Percentiles rank a stretch among this genome's conserved stretches.
Evolutionary conservation across 2,888 invertebrate species (phyloP).

Genomic region (Lobophora halterata): DNA sequence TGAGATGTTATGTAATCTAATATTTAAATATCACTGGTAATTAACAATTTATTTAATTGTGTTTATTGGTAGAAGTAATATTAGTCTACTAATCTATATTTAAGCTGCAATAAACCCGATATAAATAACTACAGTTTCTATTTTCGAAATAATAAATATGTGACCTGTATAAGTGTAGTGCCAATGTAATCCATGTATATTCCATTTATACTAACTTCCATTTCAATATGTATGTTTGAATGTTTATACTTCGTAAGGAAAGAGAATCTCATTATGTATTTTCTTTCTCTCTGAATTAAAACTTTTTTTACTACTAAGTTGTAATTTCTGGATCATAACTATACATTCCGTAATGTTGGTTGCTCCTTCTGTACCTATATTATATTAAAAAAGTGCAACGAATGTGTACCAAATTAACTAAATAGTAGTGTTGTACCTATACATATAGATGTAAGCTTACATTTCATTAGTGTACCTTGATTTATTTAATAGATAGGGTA

Average conservation of each 20-base stretch:
- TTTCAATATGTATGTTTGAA: constrained; percentile 40
- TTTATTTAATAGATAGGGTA: constrained; percentile 35
- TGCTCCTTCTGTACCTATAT: constrained; percentile 49
- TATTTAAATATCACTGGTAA: constrained; percentile 20
- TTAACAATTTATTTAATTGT: constrained; percentile 34
- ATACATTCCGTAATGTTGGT: constrained; percentile 71
- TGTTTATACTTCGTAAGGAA: constrained; percentile 38
- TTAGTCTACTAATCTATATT: constrained; percentile 42
- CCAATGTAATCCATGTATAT: constrained; percentile 65
- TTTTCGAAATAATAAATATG: constrained; percentile 57
- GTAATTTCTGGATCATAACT: constrained; percentile 43
- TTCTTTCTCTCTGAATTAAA: constrained; percentile 40
- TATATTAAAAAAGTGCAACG: constrained; percentile 70
- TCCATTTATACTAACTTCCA: constrained; percentile 53
- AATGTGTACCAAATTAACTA: constrained; percentile 78
- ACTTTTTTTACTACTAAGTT: constrained; percentile 28
- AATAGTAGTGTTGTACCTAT: constrained; percentile 68
- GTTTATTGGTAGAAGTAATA: constrained; percentile 38
- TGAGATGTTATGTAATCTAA: constrained; percentile 27
- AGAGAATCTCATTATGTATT: constrained; percentile 51
- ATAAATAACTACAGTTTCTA: constrained; percentile 50
- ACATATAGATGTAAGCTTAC: constrained; percentile 66
- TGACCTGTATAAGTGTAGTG: constrained; percentile 71
- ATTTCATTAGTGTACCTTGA: constrained; percentile 48
- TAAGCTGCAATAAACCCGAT: constrained; percentile 34